Percentiles rank a stretch among this genome's conserved stretches.
Evolutionary conservation across 1,140 invertebrate species (phyloP).

Genomic region (Telenomus remus): DNA sequence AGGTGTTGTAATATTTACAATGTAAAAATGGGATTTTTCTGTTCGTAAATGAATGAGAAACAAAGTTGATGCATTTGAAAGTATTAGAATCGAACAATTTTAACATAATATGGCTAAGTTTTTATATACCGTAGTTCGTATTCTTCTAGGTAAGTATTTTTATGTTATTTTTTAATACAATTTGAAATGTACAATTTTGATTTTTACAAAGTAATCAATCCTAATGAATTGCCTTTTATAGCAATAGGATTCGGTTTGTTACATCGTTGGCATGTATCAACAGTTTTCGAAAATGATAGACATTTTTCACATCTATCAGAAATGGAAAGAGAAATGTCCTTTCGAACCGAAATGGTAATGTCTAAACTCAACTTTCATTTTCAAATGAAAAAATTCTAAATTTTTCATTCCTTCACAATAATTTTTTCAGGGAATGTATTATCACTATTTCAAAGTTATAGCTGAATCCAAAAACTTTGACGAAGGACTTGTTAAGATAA

Average conservation of each 20-base stretch:
- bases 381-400: too few species aligned
- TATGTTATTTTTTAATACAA: neutral
- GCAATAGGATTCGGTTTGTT: conserved; percentile 68
- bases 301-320: conserved; percentile 90
- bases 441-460: conserved; percentile 90
- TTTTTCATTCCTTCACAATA: too few species aligned
- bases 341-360: conserved; percentile 88
- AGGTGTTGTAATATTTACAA: neutral
- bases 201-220: neutral
- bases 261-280: conserved; percentile 81
- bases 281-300: conserved; percentile 86
- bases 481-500: conserved; percentile 80
- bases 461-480: conserved; percentile 80
- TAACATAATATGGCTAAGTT: conserved; percentile 25
- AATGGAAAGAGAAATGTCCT: conserved; percentile 87
- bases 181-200: neutral
- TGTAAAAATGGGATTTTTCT: neutral
- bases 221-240: conserved; percentile 44
- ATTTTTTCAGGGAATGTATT: conserved; percentile 88
- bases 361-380: too few species aligned
- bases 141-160: conserved; percentile 19
- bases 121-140: conserved; percentile 20
- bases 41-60: conserved; percentile 9
- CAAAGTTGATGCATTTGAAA: conserved; percentile 20
- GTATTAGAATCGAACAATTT: conserved; percentile 8